Evolutionary conservation across 37 sponge, comb jelly and placozoan species (phyloP), one percentile per base, ranked within the genome.

Genomic region (Spongilla lacustris): DNA sequence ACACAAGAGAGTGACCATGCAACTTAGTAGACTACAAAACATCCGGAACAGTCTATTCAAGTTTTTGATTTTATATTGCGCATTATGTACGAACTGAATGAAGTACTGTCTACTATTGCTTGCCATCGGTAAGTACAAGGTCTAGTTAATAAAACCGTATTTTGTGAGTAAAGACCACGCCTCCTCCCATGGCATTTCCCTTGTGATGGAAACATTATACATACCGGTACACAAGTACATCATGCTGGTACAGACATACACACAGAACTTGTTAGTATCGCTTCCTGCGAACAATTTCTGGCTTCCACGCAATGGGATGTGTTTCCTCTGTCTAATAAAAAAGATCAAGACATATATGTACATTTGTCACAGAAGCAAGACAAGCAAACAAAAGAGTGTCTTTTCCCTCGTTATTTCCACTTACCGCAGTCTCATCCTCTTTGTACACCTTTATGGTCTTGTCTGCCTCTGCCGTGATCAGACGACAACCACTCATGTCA

Each of bases 391-490:
- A n/a, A n/a, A n/a, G n/a, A n/a, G n/a, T n/a, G n/a, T n/a, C n/a
- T n/a, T n/a, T n/a, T n/a, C n/a, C n/a, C n/a, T n/a, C n/a, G n/a
- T n/a, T n/a, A n/a, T n/a, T n/a, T n/a, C 82, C 71, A 22, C 26
- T 92, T 71, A 98, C 93, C 25, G 99, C 97, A 58, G 92, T 94
- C 14, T 98, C 99, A 68, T 98, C 99, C 80, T 98, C 97, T 70
- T 95, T 96, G 86, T 97, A 98, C 19, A 98, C 89, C 69, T 98
- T 98, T 74, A 98, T 97, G 22, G 99, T 97, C 67, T 98, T 98
- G 76, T 98, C 99, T 17, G 97, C 93, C 69, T 98, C 99, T 25
- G 94, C 95, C 11, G 97, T 95, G 34, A 97, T 77, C 68, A 98
- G 94, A 33, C 99, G 76, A 38, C 91, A 90, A 22, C 99, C 99